Percentiles rank a stretch among this genome's conserved stretches.
These are phyloP conservation scores for Gymnarchus niloticus DNA, from an alignment of 2,113 vertebrate genomes.

Conservation along the genomic window DNA sequence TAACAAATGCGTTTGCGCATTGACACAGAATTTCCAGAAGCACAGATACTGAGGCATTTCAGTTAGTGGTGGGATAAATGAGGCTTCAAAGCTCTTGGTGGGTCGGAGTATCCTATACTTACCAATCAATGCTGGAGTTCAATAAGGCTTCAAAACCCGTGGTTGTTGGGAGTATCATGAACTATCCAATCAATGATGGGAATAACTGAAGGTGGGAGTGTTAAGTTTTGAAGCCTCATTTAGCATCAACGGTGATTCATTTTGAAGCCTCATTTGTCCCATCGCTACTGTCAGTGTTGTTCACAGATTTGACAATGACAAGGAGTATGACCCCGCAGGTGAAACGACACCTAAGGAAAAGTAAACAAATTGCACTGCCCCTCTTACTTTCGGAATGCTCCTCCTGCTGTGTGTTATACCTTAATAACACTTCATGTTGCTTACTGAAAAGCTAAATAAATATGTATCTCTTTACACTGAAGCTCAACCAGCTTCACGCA, in stretches of 20 bases:
- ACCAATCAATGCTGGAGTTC: too few relatives aligned
- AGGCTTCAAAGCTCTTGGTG: too few relatives aligned
- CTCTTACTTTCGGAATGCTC: background rate
- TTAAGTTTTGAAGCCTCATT: too few relatives aligned
- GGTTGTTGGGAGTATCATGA: too few relatives aligned
- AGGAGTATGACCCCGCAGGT: constrained; percentile 6
- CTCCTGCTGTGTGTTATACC: background rate
- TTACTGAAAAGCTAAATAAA: background rate
- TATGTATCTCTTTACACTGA: background rate
- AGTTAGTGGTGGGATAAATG: background rate
- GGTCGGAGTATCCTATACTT: too few relatives aligned
- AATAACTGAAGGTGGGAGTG: background rate
- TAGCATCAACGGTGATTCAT: too few relatives aligned
- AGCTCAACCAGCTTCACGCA: background rate
- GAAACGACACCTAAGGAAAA: background rate
- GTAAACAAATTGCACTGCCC: background rate
- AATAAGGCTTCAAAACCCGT: too few relatives aligned
- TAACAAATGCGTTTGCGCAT: background rate
- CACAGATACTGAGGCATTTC: background rate
- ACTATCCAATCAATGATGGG: too few relatives aligned
- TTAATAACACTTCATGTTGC: background rate
- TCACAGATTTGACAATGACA: background rate
- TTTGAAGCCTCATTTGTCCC: background rate
- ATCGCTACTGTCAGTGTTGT: too few relatives aligned
- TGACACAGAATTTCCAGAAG: background rate